Percentiles rank a stretch among this genome's conserved stretches.
Conservation (phyloP, 2,797 vertebrate species). For the Capromys pilorides region DNA sequence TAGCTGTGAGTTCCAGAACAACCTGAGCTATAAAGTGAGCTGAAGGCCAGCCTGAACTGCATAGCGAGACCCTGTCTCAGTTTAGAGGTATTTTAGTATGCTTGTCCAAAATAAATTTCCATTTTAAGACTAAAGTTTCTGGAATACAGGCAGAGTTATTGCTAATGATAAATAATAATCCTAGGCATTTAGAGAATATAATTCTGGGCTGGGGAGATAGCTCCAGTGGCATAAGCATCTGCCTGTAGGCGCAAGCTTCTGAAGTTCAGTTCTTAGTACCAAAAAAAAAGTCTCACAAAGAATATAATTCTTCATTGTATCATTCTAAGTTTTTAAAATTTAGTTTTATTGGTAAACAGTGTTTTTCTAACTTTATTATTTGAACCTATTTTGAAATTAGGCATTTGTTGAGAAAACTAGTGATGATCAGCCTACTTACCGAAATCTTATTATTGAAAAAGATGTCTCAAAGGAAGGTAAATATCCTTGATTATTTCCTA, state of each 20-base stretch:
- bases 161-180: not conserved
- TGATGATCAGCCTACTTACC: constrained; percentile 86
- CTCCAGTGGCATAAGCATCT: too few relatives aligned
- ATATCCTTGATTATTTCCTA: not conserved
- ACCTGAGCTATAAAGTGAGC: too few relatives aligned
- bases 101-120: constrained; percentile 25
- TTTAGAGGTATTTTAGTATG: not conserved
- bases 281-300: not conserved
- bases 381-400: constrained; percentile 83
- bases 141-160: constrained; percentile 6
- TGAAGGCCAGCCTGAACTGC: too few relatives aligned
- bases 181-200: not conserved
- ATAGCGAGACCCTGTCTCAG: too few relatives aligned
- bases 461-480: constrained; percentile 87
- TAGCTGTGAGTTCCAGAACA: too few relatives aligned
- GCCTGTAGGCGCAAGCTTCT: too few relatives aligned
- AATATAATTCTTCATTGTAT: not conserved
- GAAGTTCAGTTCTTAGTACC: too few relatives aligned
- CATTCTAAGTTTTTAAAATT: not conserved
- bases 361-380: constrained; percentile 34
- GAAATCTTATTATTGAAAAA: constrained; percentile 88
- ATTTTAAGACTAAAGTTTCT: constrained; percentile 41
- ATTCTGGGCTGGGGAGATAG: not conserved
- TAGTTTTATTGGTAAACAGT: not conserved
- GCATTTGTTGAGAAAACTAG: constrained; percentile 85